Base-by-base conservation (phyloP, 2,888 invertebrate genomes). In the Andrena dorsata region DNA sequence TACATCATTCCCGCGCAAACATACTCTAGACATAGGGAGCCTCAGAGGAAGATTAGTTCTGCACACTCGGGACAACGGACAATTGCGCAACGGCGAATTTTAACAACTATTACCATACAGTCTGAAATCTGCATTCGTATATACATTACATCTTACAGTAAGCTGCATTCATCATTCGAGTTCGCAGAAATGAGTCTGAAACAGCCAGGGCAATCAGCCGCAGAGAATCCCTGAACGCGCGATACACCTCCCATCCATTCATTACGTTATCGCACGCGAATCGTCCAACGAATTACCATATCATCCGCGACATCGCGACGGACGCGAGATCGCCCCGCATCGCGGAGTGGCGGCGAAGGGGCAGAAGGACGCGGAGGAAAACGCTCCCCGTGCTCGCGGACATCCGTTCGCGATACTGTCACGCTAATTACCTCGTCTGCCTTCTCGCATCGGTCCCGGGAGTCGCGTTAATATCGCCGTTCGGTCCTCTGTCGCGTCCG, bases 341-440 rank as follows among this genome's bases (percentile, higher is more conserved):
- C 47, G n/a, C 8, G 16, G 32, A 32, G 16, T 13, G 20, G 3
- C 5, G 23, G 16, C 10, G 32, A 5, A 20, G 60, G 23, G 16
- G 58, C 41, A 49, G 53, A 72, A 65, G 47, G 32, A 66, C 32
- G 30, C 16, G 3, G 10, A 10, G 13, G 60, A 20, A 58, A 41
- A 32, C 51, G 51, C 7, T n/a, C 20, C 16, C 0, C n/a, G 66
- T 51, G 60, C 69, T n/a, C 70, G 35, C n/a, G 72, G 61, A 75
- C 75, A 75, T 79, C 75, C 82, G 82, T 56, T 71, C 75, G 75
- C 63, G 85, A 85, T 75, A 80, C 72, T 83, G 86, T 83, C 83
- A 86, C 83, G 85, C 83, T 86, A 86, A 86, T 86, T 83, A 80
- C 83, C 78, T 78, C 79, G 79, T 74, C 80, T 74, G 63, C 63